phyloP scores from a whole-genome alignment of 2,888 invertebrate genomes.

The Nomada fucata region DNA sequence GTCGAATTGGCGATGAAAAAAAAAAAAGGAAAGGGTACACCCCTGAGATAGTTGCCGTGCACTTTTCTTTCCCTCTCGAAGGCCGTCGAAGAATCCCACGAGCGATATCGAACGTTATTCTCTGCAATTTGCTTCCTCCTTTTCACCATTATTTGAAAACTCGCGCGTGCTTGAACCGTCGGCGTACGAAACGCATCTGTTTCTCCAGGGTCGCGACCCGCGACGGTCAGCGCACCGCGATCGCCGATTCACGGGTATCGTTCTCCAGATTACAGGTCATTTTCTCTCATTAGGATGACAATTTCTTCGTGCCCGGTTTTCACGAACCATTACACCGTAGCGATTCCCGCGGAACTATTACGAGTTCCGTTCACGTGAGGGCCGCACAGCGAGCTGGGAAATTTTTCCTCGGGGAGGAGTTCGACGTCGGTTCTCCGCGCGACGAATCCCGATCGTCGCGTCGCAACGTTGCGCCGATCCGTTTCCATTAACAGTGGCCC shows the following conservation, averaged over 20 bases:
- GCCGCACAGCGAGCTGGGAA: slow-evolving; percentile 24
- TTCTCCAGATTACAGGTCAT: slow-evolving; percentile 54
- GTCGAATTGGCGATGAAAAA: slow-evolving; percentile 44
- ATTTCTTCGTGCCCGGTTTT: slow-evolving; percentile 42
- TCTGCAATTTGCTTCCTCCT: slow-evolving; percentile 36
- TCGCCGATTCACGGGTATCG: slow-evolving; percentile 8
- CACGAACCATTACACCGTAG: slow-evolving; percentile 34
- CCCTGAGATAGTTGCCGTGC: slow-evolving; percentile 2
- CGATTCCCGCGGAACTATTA: background rate
- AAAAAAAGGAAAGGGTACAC: slow-evolving; percentile 51
- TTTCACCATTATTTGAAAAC: slow-evolving; percentile 15
- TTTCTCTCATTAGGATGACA: slow-evolving; percentile 49
- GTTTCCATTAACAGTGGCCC: background rate
- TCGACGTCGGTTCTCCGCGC: background rate
- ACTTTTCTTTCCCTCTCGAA: background rate
- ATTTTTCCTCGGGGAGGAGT: slow-evolving; percentile 36
- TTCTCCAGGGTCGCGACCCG: slow-evolving; percentile 22
- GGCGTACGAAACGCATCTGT: slow-evolving; percentile 7
- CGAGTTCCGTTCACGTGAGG: slow-evolving; percentile 23
- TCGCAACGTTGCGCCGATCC: slow-evolving; percentile 19
- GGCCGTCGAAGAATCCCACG: slow-evolving; percentile 39
- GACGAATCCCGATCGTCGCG: slow-evolving; percentile 22
- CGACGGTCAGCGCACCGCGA: no score
- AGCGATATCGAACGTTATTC: slow-evolving; percentile 9
- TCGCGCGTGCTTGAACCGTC: slow-evolving; percentile 20